Base-by-base conservation (phyloP, 2,113 vertebrate species). In the Cyanocitta stelleri region DNA sequence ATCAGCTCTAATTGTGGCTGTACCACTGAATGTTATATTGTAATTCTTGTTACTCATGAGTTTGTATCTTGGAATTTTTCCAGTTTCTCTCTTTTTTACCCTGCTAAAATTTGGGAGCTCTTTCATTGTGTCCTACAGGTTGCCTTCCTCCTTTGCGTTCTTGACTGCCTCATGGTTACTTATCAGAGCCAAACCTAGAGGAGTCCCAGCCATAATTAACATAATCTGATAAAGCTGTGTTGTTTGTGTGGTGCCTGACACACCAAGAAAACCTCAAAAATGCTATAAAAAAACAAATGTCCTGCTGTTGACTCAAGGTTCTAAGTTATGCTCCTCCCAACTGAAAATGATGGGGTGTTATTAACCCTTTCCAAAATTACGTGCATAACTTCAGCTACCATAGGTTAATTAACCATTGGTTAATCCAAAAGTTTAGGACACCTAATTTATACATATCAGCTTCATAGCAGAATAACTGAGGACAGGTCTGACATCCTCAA, bases 161-260 rank as follows among this genome's bases (percentile, higher is more conserved):
- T 74, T 79, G 32, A 37, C 35, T 92, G 23, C 11, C 32, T 82
- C 39, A 14, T 15, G 21, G 22, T 43, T 88, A 59, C 44, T 43
- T 21, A 46, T 30, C 32, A 51, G 20, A 83, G 18, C 20, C 30
- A 75, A 82, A 58, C 9, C 13, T 55, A 46, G 62, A 62, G 26
- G 5, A n/a, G 3, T 3, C 7, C 7, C 17, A 46, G 2, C 4
- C 4, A 10, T 23, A 67, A 37, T 0, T 26, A 2, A 2, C 15
- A 35, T 24, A 7, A 48, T 73, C 58, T 55, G 12, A 33, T 30
- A 54, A 51, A 68, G 12, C 29, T 76, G 1, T 49, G 30, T 33
- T 68, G 26, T 54, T 87, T 68, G 4, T 59, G 26, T 16, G 19
- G 20, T 5, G 6, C n/a, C 33, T 59, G 26, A 10, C 13, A 37